A percentile compares a stretch with the other conserved stretches of the same genome.
phyloP scores from a whole-genome alignment of 2,888 invertebrate genomes.

The Platerodrilus igneus region DNA sequence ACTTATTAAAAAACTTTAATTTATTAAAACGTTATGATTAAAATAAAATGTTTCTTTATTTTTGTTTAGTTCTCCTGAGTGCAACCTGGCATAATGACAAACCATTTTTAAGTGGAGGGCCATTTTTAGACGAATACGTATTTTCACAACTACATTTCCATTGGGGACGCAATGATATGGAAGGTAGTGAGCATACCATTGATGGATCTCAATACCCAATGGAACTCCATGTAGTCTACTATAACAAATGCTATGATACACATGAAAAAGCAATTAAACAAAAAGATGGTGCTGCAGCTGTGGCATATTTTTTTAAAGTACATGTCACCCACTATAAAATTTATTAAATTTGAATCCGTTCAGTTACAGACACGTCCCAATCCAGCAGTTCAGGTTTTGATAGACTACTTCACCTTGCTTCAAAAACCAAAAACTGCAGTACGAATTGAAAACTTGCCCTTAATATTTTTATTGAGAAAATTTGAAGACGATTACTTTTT shows the following conservation, averaged over 20 bases:
- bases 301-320: constrained; percentile 56
- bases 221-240: constrained; percentile 61
- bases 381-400: constrained; percentile 46
- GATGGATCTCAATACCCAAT: constrained; percentile 55
- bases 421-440: constrained; percentile 51
- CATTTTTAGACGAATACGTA: constrained; percentile 56
- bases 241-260: constrained; percentile 57
- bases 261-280: constrained; percentile 58
- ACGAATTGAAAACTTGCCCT: constrained; percentile 51
- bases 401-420: constrained; percentile 52
- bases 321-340: constrained; percentile 13
- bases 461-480: constrained; percentile 52
- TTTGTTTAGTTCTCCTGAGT: constrained; percentile 56
- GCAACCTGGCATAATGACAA: constrained; percentile 59
- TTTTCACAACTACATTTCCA: constrained; percentile 67
- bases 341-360: constrained; percentile 24
- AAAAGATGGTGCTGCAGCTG: constrained; percentile 53
- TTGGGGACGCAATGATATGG: constrained; percentile 59
- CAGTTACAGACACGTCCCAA: constrained; percentile 52
- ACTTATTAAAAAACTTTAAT: too few relatives aligned
- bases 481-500: constrained; percentile 61
- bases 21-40: background rate
- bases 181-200: constrained; percentile 63
- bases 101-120: constrained; percentile 49
- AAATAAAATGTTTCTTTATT: background rate